phyloP scores from a whole-genome alignment of 2,797 vertebrate genomes.

The Anguilla marmorata region DNA sequence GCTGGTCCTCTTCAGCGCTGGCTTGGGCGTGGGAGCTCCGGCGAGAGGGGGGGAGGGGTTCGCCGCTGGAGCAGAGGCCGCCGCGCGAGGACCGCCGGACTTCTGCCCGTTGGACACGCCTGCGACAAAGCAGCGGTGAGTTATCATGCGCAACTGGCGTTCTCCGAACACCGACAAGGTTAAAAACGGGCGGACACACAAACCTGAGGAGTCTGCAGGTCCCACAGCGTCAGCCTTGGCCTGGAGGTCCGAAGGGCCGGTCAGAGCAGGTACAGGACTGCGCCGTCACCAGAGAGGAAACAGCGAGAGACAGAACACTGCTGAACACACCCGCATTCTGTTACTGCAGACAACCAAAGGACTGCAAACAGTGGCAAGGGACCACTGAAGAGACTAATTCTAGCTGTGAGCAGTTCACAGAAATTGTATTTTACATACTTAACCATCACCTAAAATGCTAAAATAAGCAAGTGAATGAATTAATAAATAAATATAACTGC shows the following conservation, averaged over 20 bases:
- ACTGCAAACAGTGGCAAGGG: not conserved
- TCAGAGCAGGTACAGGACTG: slow-evolving; percentile 78
- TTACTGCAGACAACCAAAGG: not conserved
- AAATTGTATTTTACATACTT: not conserved
- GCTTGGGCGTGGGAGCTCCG: slow-evolving; percentile 40
- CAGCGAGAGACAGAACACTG: slow-evolving; percentile 18
- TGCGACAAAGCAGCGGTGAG: not conserved
- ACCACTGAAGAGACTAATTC: not conserved
- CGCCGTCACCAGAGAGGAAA: slow-evolving; percentile 57
- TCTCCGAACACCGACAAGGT: not conserved
- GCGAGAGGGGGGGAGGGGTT: slow-evolving; percentile 71
- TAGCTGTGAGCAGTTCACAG: not conserved
- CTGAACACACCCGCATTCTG: not conserved
- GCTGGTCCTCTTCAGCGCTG: slow-evolving; percentile 66
- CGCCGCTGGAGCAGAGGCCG: slow-evolving; percentile 40
- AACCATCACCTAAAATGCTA: not conserved
- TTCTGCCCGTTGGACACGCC: slow-evolving; percentile 34
- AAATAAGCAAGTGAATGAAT: not conserved
- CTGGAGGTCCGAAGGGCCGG: slow-evolving; percentile 61
- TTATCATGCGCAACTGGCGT: not conserved
- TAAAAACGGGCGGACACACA: not conserved
- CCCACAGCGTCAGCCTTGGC: slow-evolving; percentile 14
- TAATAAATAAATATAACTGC: not conserved
- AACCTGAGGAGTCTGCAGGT: slow-evolving; percentile 2
- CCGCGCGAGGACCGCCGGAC: slow-evolving; percentile 57